Evolutionary conservation across 2,797 vertebrate genomes (phyloP), one percentile per base, ranked within the genome.

Genomic region (Sus cebifrons): DNA sequence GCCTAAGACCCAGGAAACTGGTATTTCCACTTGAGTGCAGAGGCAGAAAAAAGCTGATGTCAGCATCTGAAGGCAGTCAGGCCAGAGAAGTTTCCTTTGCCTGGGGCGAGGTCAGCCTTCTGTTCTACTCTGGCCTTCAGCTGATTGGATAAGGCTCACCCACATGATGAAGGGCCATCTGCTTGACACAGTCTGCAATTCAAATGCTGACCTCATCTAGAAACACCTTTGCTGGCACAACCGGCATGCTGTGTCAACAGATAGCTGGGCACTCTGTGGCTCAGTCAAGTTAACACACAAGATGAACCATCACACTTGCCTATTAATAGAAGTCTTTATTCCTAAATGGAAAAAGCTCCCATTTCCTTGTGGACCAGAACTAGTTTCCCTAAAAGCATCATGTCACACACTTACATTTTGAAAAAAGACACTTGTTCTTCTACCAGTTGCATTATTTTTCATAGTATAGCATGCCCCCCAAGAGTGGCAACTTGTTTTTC

Each of bases 381-480:
- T 17, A 67, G 36, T 4, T 0, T 0, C 9, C 27, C 67, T 23
- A 54, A 78, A 67, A 23, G 8, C 52, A 15, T 60, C 25, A 10
- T 18, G 20, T 44, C 14, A n/a, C 36, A 12, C 3, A 3, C 60
- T 83, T 68, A 18, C 17, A 2, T 74, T 60, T 49, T 40, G 44
- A 74, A 83, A 52, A 64, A 58, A 44, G 5, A 12, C 9, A 23
- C 23, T 23, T 25, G 0, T 15, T 64, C n/a, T n/a, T 29, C 8
- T 25, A 5, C 15, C 79, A 87, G 25, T 58, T 16, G 2, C 14
- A 4, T 71, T 52, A 16, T 44, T 40, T 32, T 81, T 16, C 49
- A 21, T 0, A 3, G 6, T 8, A 15, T 1, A 36, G 32, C 4
- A 1, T 3, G 5, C 52, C 12, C 29, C 32, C 20, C 27, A 20